These are phyloP conservation scores for Mus musculus DNA, from an alignment of 2,113 vertebrate genomes.

Conservation along the genomic window GRCm39 chr2:30258001-30258500, in stretches of 20 bases:
- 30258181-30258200: neutral
- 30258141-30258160: neutral
- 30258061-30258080: neutral
- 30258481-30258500: neutral
- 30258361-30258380: neutral
- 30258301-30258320: too few species aligned
- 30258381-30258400: neutral
- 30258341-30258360: neutral
- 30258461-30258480: neutral
- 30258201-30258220: neutral
- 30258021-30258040: neutral
- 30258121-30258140: neutral
- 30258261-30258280: neutral
- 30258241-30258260: neutral
- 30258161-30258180: neutral
- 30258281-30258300: too few species aligned
- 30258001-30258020: neutral
- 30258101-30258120: neutral
- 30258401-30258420: neutral
- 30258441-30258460: neutral
- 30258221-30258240: neutral
- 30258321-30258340: too few species aligned
- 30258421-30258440: neutral
- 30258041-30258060: neutral
- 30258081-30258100: neutral